A percentile compares a stretch with the other conserved stretches of the same genome.
phyloP scores from a whole-genome alignment of 2,113 vertebrate genomes.

The Pitta sordida region DNA sequence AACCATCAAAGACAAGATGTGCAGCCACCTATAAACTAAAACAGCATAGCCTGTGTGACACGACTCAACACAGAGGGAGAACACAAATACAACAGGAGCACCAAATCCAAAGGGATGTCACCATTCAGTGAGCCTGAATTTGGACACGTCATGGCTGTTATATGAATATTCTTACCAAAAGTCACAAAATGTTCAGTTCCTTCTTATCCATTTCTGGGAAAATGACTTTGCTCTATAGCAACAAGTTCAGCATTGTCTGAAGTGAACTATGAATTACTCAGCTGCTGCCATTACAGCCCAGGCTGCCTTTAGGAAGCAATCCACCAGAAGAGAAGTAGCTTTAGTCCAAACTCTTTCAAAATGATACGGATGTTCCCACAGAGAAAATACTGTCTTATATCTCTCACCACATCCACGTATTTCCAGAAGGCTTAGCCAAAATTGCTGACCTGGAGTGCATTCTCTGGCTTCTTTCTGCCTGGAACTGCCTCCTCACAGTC shows the following conservation, averaged over 20 bases:
- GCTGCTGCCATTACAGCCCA: not conserved
- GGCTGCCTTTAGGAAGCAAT: not conserved
- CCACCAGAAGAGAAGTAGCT: not conserved
- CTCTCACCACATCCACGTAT: not conserved
- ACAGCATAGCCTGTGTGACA: not conserved
- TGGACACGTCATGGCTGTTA: not conserved
- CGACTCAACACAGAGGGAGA: not conserved
- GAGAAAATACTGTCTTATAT: not conserved
- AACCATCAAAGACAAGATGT: not conserved
- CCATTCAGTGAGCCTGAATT: not conserved
- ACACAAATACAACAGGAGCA: not conserved
- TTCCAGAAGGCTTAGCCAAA: not conserved
- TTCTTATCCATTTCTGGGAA: not conserved
- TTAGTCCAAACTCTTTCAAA: not conserved
- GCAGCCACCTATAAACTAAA: not conserved
- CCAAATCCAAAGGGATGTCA: not conserved
- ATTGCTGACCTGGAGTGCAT: not conserved
- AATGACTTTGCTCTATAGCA: not conserved
- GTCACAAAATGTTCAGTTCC: not conserved
- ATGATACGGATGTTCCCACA: not conserved
- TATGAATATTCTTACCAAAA: not conserved
- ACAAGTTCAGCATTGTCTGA: not conserved
- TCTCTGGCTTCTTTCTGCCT: not conserved
- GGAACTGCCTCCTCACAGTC: not conserved
- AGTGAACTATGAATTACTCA: not conserved